Evolutionary conservation across 2,888 invertebrate genomes (phyloP).

Genomic region (Aphodius sticticus): DNA sequence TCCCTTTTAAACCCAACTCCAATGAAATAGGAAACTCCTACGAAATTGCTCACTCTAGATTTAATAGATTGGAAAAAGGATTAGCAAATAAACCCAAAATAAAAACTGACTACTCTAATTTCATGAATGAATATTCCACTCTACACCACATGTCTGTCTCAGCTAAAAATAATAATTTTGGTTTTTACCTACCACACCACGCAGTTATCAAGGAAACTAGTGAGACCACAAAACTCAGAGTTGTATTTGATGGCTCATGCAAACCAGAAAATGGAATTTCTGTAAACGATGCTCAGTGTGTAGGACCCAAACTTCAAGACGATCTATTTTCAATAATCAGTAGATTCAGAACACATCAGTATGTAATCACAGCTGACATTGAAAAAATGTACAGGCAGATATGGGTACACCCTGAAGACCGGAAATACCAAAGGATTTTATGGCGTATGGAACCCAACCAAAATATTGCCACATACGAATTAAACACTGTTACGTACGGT

Average conservation of each 20-base stretch:
- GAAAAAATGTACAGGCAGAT: slow-evolving; percentile 25
- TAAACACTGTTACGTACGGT: slow-evolving; percentile 19
- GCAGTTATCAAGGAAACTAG: slow-evolving; percentile 19
- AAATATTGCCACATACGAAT: background rate
- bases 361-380: slow-evolving; percentile 20
- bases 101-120: slow-evolving; percentile 35
- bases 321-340: slow-evolving; percentile 18
- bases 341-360: slow-evolving; percentile 7
- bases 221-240: background rate
- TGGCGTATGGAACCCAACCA: slow-evolving; percentile 22
- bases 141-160: slow-evolving; percentile 37
- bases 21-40: slow-evolving; percentile 8
- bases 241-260: slow-evolving; percentile 24
- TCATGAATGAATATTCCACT: slow-evolving; percentile 37
- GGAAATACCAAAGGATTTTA: slow-evolving; percentile 26
- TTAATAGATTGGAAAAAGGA: slow-evolving; percentile 36
- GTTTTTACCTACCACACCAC: slow-evolving; percentile 25
- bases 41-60: slow-evolving; percentile 26
- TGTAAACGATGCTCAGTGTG: slow-evolving; percentile 17
- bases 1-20: background rate
- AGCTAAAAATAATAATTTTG: background rate
- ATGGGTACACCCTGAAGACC: slow-evolving; percentile 13
- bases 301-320: slow-evolving; percentile 13
- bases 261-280: slow-evolving; percentile 25
- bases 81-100: slow-evolving; percentile 33